These are phyloP conservation scores for Botia almorhae DNA, from an alignment of 2,797 vertebrate species.

Conservation along the genomic window DNA sequence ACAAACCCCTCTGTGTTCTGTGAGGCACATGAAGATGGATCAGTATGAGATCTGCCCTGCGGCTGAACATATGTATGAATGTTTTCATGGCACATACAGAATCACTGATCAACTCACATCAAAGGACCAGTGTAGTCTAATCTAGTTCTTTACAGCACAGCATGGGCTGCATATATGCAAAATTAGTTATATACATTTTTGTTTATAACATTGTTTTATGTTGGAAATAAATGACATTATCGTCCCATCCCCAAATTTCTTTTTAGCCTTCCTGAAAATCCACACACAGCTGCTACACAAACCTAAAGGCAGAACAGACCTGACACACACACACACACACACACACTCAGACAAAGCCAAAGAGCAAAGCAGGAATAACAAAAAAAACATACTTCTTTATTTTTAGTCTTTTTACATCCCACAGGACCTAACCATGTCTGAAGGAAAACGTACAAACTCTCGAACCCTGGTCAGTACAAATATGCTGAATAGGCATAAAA, in stretches of 20 bases:
- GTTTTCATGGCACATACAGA: constrained; percentile 10
- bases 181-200: background rate
- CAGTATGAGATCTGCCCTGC: constrained; percentile 29
- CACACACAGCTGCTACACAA: constrained; percentile 49
- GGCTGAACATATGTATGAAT: constrained; percentile 33
- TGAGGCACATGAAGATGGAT: constrained; percentile 24
- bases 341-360: background rate
- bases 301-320: constrained; percentile 8
- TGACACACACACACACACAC: background rate
- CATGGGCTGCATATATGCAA: background rate
- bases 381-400: constrained; percentile 37
- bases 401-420: constrained; percentile 50
- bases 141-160: background rate
- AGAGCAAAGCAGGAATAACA: constrained; percentile 6
- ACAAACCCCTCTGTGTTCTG: constrained; percentile 38
- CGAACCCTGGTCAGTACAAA: constrained; percentile 14
- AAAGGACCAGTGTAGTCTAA: background rate
- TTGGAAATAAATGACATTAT: constrained; percentile 6
- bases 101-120: constrained; percentile 6
- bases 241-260: constrained; percentile 13
- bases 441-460: constrained; percentile 19
- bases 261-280: constrained; percentile 17
- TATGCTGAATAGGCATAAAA: constrained; percentile 35
- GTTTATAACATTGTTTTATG: background rate
- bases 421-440: constrained; percentile 46